Evolutionary conservation across 2,113 vertebrate species (phyloP), one percentile per base, ranked within the genome.

Genomic region (Galemys pyrenaicus): DNA sequence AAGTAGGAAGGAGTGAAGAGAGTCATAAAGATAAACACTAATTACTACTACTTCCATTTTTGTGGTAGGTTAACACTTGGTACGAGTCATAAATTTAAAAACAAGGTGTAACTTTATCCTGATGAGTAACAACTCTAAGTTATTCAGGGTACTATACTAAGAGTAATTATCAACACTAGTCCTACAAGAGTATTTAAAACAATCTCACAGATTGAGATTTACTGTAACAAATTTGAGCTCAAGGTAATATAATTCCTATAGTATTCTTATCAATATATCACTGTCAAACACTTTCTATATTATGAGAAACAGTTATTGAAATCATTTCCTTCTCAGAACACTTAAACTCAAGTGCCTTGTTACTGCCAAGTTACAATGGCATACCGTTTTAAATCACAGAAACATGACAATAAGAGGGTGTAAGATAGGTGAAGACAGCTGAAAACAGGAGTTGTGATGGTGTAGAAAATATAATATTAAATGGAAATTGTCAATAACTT

Each of bases 181-280:
- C 30, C 88, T 87, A 41, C 32, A 87, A 84, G 71, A n/a, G 26
- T 46, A 79, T 75, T 73, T 85, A 75, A 89, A 88, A 73, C 74
- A 13, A 84, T 20, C 39, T 88, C 56, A 73, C 71, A 16, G 37
- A 37, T 56, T 51, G 20, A 65, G 19, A 80, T 37, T 70, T 80
- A 51, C 49, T 51, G 49, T 51, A 51, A 51, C 79, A 74, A 94
- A 78, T n/a, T 2, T 92, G 44, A 87, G 83, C n/a, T 86, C 64
- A 67, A 82, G 17, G 11, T 92, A 77, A 70, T 51, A 49, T 49
- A 94, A 94, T 46, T 65, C 46, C 75, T 32, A 68, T 4, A 77
- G 32, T 49, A 84, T 74, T 83, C 62, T 74, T 70, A 84, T 9
- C 65, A 67, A 70, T 30, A 35, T 62, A 68, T 54, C 39, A 84